Evolutionary conservation across 2,888 invertebrate species (phyloP), one percentile per base, ranked within the genome.

Genomic region (Psylliodes chrysocephalus): DNA sequence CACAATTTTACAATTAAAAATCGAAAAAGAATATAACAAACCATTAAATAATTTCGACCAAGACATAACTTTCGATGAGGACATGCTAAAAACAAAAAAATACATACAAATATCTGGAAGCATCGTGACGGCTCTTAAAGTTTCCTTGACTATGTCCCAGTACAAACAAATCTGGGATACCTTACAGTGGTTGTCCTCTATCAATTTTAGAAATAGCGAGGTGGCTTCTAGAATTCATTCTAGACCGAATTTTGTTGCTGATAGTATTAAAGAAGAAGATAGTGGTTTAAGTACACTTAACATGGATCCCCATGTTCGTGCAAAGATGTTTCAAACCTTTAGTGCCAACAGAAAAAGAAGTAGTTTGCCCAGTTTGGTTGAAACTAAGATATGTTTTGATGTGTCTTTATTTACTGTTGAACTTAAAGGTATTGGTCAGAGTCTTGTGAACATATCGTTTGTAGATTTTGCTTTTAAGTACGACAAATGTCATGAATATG

Each of bases 141-240:
- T 97, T 30, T 93, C 94, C 0, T 84, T 97, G 49, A 91, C 93
- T 0, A 90, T 95, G 52, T 88, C 89, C 56, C 96, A 96, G 79
- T 97, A 96, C 81, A 93, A 95, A 79, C 96, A 96, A 82, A 84
- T 97, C 44, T 82, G 95, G 66, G 93, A 93, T 74, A 92, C 93
- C 0, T 72, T 86, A 18, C 82, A 85, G 25, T 82, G 80, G 79
- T 65, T 82, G 28, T 78, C 80, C 6, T 79, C 81, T 25, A 77
- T 83, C 1, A 76, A 78, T 0, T 69, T 78, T 2, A 74, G 79
- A 35, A 69, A 75, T 63, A 78, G 84, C 72, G 73, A 79, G 63
- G 75, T 80, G 6, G 67, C 81, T 15, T 69, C 74, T 12, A 56
- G 73, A 28, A 46, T 67, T 1, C 74, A 71, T 56, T 53, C 70